Evolutionary conservation across 2,113 vertebrate genomes (phyloP).

Genomic region (Caretta caretta): DNA sequence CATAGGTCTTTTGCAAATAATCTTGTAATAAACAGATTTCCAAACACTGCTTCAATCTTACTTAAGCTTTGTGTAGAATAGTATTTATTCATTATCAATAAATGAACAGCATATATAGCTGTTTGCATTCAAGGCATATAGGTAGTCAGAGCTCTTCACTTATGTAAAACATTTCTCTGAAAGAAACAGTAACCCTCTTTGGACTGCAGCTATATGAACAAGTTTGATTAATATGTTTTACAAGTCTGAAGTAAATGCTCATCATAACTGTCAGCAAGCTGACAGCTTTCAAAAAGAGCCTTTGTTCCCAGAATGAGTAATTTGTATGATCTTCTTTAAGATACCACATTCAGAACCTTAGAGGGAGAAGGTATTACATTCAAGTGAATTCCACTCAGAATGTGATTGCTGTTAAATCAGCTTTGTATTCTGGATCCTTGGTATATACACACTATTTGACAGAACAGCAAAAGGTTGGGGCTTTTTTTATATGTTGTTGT

Average conservation of each 20-base stretch:
- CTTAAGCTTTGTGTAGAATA: slow-evolving; percentile 39
- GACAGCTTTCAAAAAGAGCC: slow-evolving; percentile 77
- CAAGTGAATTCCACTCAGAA: slow-evolving; percentile 65
- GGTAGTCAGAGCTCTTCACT: slow-evolving; percentile 45
- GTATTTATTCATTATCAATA: slow-evolving; percentile 56
- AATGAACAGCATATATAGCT: slow-evolving; percentile 3
- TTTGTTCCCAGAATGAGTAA: slow-evolving; percentile 80
- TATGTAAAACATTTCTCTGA: slow-evolving; percentile 70
- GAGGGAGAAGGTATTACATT: slow-evolving; percentile 71
- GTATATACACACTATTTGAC: slow-evolving; percentile 33
- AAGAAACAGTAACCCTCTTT: slow-evolving; percentile 74
- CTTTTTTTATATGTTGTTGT: slow-evolving; percentile 40
- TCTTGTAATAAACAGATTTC: slow-evolving; percentile 79
- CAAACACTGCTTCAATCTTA: slow-evolving; percentile 63
- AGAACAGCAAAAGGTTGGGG: slow-evolving; percentile 2
- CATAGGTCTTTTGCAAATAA: slow-evolving; percentile 75
- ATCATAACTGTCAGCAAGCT: slow-evolving; percentile 79
- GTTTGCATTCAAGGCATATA: slow-evolving; percentile 45
- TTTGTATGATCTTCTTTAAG: slow-evolving; percentile 77
- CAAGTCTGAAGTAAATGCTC: slow-evolving; percentile 81
- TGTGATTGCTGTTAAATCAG: slow-evolving; percentile 57
- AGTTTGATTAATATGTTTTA: slow-evolving; percentile 83
- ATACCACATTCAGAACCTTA: slow-evolving; percentile 71
- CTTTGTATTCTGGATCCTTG: slow-evolving; percentile 46
- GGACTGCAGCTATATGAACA: slow-evolving; percentile 73